Base-by-base conservation (phyloP, 1,140 invertebrate species). In the Drosophila dunni region DNA sequence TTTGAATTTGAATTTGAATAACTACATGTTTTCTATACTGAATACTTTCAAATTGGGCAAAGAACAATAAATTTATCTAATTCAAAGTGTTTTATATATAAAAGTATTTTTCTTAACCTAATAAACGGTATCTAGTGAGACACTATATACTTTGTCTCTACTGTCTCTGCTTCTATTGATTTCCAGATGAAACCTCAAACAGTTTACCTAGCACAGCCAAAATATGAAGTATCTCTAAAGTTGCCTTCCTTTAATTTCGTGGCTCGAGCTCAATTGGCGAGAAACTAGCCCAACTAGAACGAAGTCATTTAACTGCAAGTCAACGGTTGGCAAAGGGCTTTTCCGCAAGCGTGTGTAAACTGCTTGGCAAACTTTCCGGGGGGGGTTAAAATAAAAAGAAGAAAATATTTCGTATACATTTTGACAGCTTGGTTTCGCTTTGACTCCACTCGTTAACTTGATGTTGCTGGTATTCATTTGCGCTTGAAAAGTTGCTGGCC, bases 341-440 rank as follows among this genome's bases (percentile, higher is more conserved):
- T 53, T n/a, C 6, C 38, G 36, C n/a, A 40, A 46, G 33, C 42
- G 60, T 56, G 9, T 36, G 34, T 56, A 40, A 70, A 40, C 33
- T 60, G 45, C 36, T 40, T 40, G 48, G 4, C n/a, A 46, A 74
- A 54, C 33, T 53, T 54, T 60, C 45, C 5, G 24, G 34, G 10
- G 33, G n/a, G 7, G 36, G 20, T 6, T 38, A n/a, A 24, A 13
- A 42, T 15, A 8, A 40, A 15, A 6, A 29, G 24, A 29, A 29
- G 24, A 29, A 29, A 67, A 50, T 58, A 24, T 42, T 3, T 40
- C 44, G 24, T 36, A 57, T 63, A 51, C 38, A 58, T 69, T 69
- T 70, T 58, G 60, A 75, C 61, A 71, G 60, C 69, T 71, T 58
- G 57, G 42, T 29, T 51, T 58, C 40, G 20, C 20, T 40, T 29